Conservation (phyloP, 2,113 vertebrate species). For the Pica pica region DNA sequence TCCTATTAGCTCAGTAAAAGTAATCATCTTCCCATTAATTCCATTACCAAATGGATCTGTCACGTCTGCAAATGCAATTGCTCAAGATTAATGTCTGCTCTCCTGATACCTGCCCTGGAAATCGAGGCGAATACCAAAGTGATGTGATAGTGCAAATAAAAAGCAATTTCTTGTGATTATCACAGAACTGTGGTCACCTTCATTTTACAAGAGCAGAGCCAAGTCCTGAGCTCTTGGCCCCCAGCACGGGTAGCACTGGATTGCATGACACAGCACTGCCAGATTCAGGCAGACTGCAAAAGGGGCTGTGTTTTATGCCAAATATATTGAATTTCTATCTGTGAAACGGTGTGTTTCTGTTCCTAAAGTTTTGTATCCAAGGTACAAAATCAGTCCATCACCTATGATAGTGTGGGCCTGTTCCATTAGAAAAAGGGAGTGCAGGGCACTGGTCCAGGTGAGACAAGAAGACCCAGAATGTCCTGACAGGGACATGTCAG, state of each 20-base stretch:
- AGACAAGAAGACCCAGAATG: background rate
- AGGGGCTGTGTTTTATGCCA: background rate
- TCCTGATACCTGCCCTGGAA: background rate
- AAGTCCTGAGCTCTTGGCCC: background rate
- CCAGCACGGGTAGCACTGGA: accelerated
- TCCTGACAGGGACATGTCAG: background rate
- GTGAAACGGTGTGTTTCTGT: background rate
- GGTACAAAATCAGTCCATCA: background rate
- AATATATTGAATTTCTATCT: background rate
- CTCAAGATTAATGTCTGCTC: background rate
- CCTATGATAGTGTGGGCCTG: no score
- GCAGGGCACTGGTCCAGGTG: background rate
- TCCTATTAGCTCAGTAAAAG: background rate
- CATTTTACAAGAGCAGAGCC: background rate
- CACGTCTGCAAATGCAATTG: background rate
- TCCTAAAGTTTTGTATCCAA: background rate
- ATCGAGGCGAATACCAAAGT: background rate
- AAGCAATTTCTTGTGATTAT: background rate
- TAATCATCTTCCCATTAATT: background rate
- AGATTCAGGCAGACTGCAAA: background rate
- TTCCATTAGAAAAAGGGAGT: background rate
- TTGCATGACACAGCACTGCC: background rate
- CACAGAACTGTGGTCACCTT: background rate
- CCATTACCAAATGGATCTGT: background rate
- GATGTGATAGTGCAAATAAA: background rate